phyloP scores from a whole-genome alignment of 2,888 invertebrate species.

The Leptinotarsa peninsularis region DNA sequence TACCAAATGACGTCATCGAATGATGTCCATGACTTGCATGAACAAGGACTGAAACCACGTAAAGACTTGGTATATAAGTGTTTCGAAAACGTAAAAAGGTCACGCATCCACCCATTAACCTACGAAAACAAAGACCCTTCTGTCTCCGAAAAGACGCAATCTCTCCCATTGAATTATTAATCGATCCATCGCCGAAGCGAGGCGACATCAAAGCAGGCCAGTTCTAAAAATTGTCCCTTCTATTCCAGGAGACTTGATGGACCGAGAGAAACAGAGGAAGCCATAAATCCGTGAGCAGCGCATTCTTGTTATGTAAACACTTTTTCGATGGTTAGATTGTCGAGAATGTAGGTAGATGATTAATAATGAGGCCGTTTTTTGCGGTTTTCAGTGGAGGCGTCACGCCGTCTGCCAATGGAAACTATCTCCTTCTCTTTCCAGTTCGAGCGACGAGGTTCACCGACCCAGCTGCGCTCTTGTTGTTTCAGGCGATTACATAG shows the following conservation, averaged over 20 bases:
- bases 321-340: conserved; percentile 19
- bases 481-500: neutral
- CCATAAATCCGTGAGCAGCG: conserved; percentile 5
- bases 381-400: conserved; percentile 50
- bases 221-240: conserved; percentile 28
- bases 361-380: conserved; percentile 11
- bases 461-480: conserved; percentile 29
- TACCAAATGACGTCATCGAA: no score
- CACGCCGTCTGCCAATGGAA: conserved; percentile 50
- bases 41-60: no score
- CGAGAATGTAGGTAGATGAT: conserved; percentile 23
- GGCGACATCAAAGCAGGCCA: conserved; percentile 24
- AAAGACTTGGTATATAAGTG: no score
- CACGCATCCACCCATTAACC: neutral
- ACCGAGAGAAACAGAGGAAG: conserved; percentile 20
- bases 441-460: conserved; percentile 24
- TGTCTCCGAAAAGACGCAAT: conserved; percentile 5
- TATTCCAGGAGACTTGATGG: conserved; percentile 22
- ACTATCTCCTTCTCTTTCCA: conserved; percentile 14
- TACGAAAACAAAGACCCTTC: neutral
- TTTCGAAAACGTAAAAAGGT: no score
- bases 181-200: conserved; percentile 11
- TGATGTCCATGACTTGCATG: no score
- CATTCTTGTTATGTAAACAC: conserved; percentile 21
- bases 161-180: conserved; percentile 5